phyloP scores from a whole-genome alignment of 2,888 invertebrate genomes.

The Drosophila percnosoma region DNA sequence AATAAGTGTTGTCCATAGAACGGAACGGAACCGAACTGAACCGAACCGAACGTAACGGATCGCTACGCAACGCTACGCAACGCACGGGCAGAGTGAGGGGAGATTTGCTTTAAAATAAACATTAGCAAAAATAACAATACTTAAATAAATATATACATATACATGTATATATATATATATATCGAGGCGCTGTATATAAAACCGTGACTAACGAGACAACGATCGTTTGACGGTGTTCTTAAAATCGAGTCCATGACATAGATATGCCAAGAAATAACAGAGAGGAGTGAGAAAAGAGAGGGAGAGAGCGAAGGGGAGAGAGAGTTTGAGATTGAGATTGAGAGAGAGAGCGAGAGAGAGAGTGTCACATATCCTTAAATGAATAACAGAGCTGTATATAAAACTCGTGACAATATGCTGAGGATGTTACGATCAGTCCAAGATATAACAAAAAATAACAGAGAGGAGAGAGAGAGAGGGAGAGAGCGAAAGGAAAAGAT shows the following conservation, averaged over 20 bases:
- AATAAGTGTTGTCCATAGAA: conserved; percentile 70
- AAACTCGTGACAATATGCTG: not conserved
- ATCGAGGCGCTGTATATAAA: conserved; percentile 40
- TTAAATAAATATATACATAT: not conserved
- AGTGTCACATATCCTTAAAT: too few species aligned
- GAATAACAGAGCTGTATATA: too few species aligned
- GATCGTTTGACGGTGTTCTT: conserved; percentile 44
- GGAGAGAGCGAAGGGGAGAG: not conserved
- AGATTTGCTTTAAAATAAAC: conserved; percentile 64
- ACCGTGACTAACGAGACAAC: conserved; percentile 70
- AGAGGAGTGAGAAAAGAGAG: not conserved
- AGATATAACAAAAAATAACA: not conserved
- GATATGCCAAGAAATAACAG: not conserved
- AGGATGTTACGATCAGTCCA: not conserved
- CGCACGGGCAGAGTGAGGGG: conserved; percentile 5
- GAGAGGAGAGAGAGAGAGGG: not conserved
- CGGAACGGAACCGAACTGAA: conserved; percentile 14
- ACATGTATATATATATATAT: not conserved
- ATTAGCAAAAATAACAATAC: conserved; percentile 34
- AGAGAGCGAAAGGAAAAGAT: not conserved
- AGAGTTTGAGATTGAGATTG: not conserved
- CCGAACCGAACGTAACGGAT: conserved; percentile 1
- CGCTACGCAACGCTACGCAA: not conserved
- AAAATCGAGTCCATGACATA: not conserved
- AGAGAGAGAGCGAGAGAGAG: not conserved